A percentile compares a stretch with the other conserved stretches of the same genome.
These are phyloP conservation scores for Drosophila nasuta DNA, from an alignment of 1,140 invertebrate species.

Conservation along the genomic window DNA sequence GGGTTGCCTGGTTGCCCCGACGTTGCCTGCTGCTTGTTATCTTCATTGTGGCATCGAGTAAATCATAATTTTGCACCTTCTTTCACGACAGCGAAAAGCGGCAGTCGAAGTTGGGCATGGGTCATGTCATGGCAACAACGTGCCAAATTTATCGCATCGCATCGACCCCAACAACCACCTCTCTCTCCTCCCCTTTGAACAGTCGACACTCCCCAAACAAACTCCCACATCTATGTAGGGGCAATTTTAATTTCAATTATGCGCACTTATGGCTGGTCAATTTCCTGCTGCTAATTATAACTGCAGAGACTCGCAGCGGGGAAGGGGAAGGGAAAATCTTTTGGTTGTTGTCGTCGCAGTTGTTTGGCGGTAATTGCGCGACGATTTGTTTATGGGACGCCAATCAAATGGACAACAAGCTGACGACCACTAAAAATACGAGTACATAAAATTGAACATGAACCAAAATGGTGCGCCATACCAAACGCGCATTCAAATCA, in stretches of 20 bases:
- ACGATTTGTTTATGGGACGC: conserved; percentile 75
- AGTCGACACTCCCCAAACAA: background rate
- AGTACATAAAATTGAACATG: conserved; percentile 37
- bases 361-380: conserved; percentile 59
- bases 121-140: conserved; percentile 48
- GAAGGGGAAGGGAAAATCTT: background rate
- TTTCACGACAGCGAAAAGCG: conserved; percentile 40
- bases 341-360: conserved; percentile 43
- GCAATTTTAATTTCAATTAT: conserved; percentile 45
- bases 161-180: background rate
- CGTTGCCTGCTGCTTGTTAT: conserved; percentile 52
- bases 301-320: background rate
- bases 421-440: conserved; percentile 28
- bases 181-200: too few relatives aligned
- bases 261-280: conserved; percentile 38
- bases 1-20: conserved; percentile 9
- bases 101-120: conserved; percentile 16
- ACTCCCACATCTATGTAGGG: conserved; percentile 5
- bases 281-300: conserved; percentile 48
- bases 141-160: conserved; percentile 46
- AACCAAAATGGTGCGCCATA: conserved; percentile 58
- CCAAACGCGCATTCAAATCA: conserved; percentile 79
- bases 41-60: conserved; percentile 65
- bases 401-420: conserved; percentile 63
- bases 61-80: conserved; percentile 68